Evolutionary conservation across 1,140 invertebrate genomes (phyloP).

Genomic region (Eupeodes corollae): DNA sequence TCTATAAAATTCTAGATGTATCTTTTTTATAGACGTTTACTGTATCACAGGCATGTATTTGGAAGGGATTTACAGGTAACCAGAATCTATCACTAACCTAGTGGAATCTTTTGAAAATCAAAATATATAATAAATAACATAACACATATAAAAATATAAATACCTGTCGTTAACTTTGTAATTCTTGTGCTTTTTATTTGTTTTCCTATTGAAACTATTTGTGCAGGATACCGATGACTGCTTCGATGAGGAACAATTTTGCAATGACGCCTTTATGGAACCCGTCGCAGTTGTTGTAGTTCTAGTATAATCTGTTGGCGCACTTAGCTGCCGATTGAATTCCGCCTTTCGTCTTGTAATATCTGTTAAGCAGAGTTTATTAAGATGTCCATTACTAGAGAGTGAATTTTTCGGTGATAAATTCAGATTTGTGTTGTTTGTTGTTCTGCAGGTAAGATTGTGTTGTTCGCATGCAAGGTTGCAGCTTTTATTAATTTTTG

Average conservation of each 20-base stretch:
- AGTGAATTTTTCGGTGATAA: slow-evolving; percentile 32
- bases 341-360: slow-evolving; percentile 34
- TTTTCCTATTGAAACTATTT: slow-evolving; percentile 33
- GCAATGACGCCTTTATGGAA: slow-evolving; percentile 17
- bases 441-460: slow-evolving; percentile 3
- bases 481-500: slow-evolving; percentile 23
- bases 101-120: too few species aligned
- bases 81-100: too few species aligned
- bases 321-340: slow-evolving; percentile 36
- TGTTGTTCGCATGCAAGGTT: slow-evolving; percentile 8
- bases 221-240: slow-evolving; percentile 34
- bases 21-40: too few species aligned
- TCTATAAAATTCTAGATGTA: too few species aligned
- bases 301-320: slow-evolving; percentile 30
- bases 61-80: too few species aligned
- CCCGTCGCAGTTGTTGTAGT: slow-evolving; percentile 17
- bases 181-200: slow-evolving; percentile 32
- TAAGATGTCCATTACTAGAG: slow-evolving; percentile 34
- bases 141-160: slow-evolving; percentile 1
- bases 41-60: too few species aligned
- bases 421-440: slow-evolving; percentile 13
- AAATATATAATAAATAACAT: too few species aligned
- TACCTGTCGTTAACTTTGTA: slow-evolving; percentile 32
- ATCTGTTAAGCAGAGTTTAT: slow-evolving; percentile 34
- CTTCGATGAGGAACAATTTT: slow-evolving; percentile 21